phyloP scores from a whole-genome alignment of 2,888 invertebrate genomes.

The Drosophila setosimentum region DNA sequence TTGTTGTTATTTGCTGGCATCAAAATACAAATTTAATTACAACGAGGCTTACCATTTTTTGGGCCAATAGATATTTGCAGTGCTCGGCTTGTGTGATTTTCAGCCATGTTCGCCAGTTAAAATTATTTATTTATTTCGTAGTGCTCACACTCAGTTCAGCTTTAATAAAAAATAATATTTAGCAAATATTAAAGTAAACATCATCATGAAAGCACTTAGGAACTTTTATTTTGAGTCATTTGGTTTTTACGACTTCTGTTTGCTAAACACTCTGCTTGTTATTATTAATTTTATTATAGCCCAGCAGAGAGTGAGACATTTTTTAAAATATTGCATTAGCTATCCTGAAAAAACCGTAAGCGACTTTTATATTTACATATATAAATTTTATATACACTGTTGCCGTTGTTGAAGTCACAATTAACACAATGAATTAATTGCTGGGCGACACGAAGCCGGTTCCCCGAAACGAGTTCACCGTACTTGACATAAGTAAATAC shows the following conservation, averaged over 20 bases:
- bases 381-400: neutral
- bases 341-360: neutral
- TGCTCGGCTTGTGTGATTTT: slow-evolving; percentile 1
- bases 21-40: neutral
- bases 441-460: neutral
- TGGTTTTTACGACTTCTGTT: neutral
- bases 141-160: too few species aligned
- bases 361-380: neutral
- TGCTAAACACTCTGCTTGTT: neutral
- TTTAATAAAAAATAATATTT: neutral
- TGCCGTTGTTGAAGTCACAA: neutral
- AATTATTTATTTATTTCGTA: neutral
- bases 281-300: neutral
- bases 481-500: slow-evolving; percentile 10
- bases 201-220: neutral
- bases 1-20: neutral
- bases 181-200: neutral
- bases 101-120: slow-evolving; percentile 21
- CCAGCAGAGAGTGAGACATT: neutral
- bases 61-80: slow-evolving; percentile 1
- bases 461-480: neutral
- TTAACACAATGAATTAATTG: neutral
- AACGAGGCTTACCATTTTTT: slow-evolving; percentile 20
- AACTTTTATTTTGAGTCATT: neutral
- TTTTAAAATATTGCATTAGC: neutral